These are phyloP conservation scores for Bostrychus sinensis DNA, from an alignment of 2,113 vertebrate species.

Conservation along the genomic window DNA sequence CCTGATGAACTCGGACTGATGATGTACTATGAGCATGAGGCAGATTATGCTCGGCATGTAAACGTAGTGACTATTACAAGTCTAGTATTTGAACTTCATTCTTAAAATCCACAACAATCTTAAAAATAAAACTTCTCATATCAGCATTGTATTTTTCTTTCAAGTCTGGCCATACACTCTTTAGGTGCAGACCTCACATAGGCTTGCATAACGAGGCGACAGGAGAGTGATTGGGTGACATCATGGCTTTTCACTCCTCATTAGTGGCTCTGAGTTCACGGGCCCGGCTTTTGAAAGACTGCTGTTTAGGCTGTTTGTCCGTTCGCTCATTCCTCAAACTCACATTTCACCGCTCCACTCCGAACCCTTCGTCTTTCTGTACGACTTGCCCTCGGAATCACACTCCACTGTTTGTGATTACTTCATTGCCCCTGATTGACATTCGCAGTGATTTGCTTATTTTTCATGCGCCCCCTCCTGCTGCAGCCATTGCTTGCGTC, in stretches of 20 bases:
- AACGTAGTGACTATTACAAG: too few relatives aligned
- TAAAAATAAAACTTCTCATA: not conserved
- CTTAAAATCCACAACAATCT: too few relatives aligned
- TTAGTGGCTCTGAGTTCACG: conserved; percentile 48
- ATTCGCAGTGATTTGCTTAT: conserved; percentile 78
- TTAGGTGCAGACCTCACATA: conserved; percentile 50
- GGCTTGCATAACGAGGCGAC: conserved; percentile 43
- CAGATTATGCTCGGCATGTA: too few relatives aligned
- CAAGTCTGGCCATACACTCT: conserved; percentile 1
- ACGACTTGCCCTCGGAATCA: conserved; percentile 58
- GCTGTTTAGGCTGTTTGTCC: conserved; percentile 59
- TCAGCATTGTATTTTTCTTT: not conserved
- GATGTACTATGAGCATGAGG: too few relatives aligned
- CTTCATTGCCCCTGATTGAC: conserved; percentile 71
- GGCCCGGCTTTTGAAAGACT: conserved; percentile 35
- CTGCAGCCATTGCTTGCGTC: conserved; percentile 66
- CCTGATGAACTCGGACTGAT: too few relatives aligned
- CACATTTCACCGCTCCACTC: conserved; percentile 48
- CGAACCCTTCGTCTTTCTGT: conserved; percentile 56
- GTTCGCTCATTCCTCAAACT: conserved; percentile 57
- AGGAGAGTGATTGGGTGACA: conserved; percentile 66
- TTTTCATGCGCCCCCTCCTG: conserved; percentile 70
- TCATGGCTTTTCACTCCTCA: conserved; percentile 64
- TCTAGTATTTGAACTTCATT: not conserved
- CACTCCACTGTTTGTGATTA: conserved; percentile 67